phyloP scores from a whole-genome alignment of 2,113 vertebrate genomes.

The Amia ocellicauda region DNA sequence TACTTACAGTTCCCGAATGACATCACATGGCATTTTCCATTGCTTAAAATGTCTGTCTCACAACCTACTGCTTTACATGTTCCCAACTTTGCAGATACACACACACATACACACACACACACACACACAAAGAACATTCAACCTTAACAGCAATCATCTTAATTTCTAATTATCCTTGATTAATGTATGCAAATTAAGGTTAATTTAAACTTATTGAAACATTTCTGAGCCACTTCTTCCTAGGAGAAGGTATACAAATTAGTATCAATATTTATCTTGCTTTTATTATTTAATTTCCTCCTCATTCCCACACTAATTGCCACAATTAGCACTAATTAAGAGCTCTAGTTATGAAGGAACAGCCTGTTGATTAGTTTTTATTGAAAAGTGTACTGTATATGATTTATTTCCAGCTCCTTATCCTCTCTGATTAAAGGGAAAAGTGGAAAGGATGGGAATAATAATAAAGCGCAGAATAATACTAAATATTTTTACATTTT shows the following conservation, averaged over 20 bases:
- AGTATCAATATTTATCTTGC: constrained; percentile 67
- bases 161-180: constrained; percentile 56
- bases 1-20: not conserved
- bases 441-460: too few species aligned
- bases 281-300: constrained; percentile 64
- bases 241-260: constrained; percentile 47
- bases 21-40: constrained; percentile 25
- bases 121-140: constrained; percentile 27
- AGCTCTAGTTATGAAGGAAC: constrained; percentile 63
- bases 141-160: constrained; percentile 48
- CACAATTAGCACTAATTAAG: constrained; percentile 85
- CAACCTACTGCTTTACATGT: constrained; percentile 10
- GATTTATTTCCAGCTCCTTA: constrained; percentile 4
- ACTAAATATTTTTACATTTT: too few species aligned
- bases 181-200: constrained; percentile 64
- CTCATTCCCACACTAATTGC: constrained; percentile 81
- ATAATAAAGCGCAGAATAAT: too few species aligned
- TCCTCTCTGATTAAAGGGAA: not conserved
- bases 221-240: constrained; percentile 40
- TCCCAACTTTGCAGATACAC: constrained; percentile 21
- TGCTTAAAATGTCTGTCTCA: constrained; percentile 16
- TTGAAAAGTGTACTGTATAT: constrained; percentile 30
- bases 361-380: constrained; percentile 56
- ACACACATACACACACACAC: not conserved
- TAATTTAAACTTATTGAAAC: constrained; percentile 56